These are phyloP conservation scores for Dermatophagoides farinae DNA, from an alignment of 1,140 invertebrate species.

Conservation along the genomic window DNA sequence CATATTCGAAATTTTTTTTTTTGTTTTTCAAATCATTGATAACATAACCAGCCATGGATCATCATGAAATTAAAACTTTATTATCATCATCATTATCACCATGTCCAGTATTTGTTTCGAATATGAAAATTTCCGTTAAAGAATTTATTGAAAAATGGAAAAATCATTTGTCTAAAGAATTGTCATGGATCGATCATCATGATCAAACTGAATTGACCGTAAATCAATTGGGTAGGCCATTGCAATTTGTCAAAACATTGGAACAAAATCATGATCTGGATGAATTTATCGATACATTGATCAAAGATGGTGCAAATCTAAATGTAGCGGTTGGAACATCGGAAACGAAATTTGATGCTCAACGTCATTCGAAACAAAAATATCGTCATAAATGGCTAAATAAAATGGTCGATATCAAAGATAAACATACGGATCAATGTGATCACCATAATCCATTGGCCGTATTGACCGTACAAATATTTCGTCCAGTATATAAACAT, in stretches of 20 bases:
- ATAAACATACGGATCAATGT: neutral
- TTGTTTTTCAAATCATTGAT: neutral
- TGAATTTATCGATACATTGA: neutral
- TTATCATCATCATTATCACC: too few species aligned
- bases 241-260: neutral
- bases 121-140: neutral
- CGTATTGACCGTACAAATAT: constrained; percentile 17
- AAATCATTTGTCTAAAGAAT: neutral
- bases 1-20: neutral
- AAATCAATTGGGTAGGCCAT: neutral
- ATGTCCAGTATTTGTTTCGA: neutral
- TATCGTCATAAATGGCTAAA: neutral
- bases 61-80: too few species aligned
- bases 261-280: neutral
- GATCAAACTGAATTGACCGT: neutral
- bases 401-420: neutral
- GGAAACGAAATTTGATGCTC: neutral
- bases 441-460: neutral
- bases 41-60: neutral
- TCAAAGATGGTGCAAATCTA: neutral
- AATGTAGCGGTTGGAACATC: neutral
- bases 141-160: neutral
- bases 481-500: constrained; percentile 6
- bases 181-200: neutral
- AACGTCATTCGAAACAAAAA: neutral